Conservation (phyloP, 2,113 vertebrate species). For the Gymnobelideus leadbeateri region DNA sequence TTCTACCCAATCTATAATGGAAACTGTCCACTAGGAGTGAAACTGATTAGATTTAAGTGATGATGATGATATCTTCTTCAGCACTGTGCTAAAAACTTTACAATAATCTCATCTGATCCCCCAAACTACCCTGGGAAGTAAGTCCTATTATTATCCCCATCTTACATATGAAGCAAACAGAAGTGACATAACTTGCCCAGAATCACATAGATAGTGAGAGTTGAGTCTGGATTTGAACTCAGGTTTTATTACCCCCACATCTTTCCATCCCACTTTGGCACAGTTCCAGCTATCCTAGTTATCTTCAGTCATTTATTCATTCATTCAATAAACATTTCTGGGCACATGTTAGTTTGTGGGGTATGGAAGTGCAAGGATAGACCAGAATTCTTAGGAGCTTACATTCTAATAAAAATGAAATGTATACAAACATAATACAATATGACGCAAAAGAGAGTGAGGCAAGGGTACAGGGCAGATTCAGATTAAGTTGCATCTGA, state of each 20-base stretch:
- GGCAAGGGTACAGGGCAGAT: too few relatives aligned
- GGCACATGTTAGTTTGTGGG: not conserved
- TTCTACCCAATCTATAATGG: not conserved
- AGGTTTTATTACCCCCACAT: not conserved
- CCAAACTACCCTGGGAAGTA: not conserved
- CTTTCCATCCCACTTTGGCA: not conserved
- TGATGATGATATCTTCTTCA: not conserved
- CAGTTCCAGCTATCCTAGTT: not conserved
- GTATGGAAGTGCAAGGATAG: not conserved
- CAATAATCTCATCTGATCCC: not conserved
- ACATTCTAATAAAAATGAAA: not conserved
- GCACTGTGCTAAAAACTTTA: not conserved
- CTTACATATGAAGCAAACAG: not conserved
- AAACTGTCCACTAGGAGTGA: not conserved
- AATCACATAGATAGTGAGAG: not conserved
- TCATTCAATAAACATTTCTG: not conserved
- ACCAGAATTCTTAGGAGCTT: not conserved
- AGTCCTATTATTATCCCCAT: not conserved
- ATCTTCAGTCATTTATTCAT: not conserved
- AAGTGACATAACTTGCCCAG: not conserved
- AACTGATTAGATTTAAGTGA: not conserved
- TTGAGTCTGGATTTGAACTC: not conserved
- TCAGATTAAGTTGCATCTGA: too few relatives aligned
- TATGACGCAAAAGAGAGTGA: not conserved
- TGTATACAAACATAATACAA: not conserved